Base-by-base conservation (phyloP, 2,113 vertebrate species). In the Cyanoliseus patagonus region DNA sequence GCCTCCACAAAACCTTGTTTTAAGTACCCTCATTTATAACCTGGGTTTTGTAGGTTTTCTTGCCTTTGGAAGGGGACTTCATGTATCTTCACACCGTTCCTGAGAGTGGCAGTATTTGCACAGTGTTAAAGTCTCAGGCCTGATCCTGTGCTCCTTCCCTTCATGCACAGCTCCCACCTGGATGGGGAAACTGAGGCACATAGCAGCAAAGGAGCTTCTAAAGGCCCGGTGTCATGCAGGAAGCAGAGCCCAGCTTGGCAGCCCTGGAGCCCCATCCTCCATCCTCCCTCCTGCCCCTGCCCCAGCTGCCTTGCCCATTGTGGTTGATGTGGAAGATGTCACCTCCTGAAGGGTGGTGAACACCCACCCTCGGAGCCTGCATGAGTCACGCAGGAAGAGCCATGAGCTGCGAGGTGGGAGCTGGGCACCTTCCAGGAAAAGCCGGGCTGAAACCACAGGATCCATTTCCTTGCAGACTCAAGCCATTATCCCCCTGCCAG, bases 71-170 rank as follows among this genome's bases (percentile, higher is more conserved):
- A 82, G 95, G 91, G 94, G 19, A 79, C 81, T 62, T 67, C 13
- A 57, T 96, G 95, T 96, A 94, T 95, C 94, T 94, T 97, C 92
- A 16, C 70, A 85, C 94, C 57, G 18, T 19, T 96, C 96, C 95
- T 96, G 94, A 84, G 96, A 77, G 96, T 96, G 96, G 96, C 96
- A 97, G 67, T 94, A 28, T 97, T 89, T 92, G 86, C 95, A 91
- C 96, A 96, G 92, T 6, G 44, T 96, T 94, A 57, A 33, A 92
- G 74, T 39, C 92, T n/a, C 68, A 8, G 79, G 72, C 18, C 67
- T 51, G 66, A 68, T 82, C 91, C 66, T 66, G 78, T 23, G 4
- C 74, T 41, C 77, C 86, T 70, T 52, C 86, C 59, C 49, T 55
- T 17, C n/a, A 1, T 1, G 17, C 77, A 10, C 4, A 52, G 62